A percentile compares a stretch with the other conserved stretches of the same genome.
Conservation (phyloP, 1,140 invertebrate species). For the Papilio helenus region DNA sequence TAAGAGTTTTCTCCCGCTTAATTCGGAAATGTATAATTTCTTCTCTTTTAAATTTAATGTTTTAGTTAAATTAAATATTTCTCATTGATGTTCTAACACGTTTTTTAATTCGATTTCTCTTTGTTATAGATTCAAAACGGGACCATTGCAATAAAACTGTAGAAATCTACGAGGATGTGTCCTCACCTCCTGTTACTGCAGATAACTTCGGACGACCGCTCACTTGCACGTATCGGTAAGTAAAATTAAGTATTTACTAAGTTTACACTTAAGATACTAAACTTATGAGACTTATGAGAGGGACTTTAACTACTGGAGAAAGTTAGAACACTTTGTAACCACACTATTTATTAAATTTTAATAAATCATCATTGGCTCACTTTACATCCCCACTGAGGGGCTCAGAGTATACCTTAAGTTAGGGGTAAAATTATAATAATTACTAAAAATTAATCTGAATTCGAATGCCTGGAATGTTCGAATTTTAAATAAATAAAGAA, state of each 20-base stretch:
- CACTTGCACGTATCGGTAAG: constrained; percentile 91
- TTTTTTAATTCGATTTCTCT: constrained; percentile 48
- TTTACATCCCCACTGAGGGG: no score
- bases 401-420: no score
- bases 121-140: constrained; percentile 84
- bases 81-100: no score
- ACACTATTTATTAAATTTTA: no score
- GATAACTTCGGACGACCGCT: constrained; percentile 91
- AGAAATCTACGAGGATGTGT: constrained; percentile 95
- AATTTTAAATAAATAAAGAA: not conserved
- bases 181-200: constrained; percentile 91
- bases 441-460: no score
- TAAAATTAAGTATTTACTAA: not conserved
- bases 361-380: no score
- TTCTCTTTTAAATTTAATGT: not conserved
- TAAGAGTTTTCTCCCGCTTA: constrained; percentile 53
- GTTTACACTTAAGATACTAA: not conserved
- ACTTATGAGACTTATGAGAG: no score
- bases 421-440: no score
- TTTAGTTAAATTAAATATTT: not conserved
- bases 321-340: no score
- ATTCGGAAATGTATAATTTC: constrained; percentile 36
- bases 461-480: no score
- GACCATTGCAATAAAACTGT: constrained; percentile 96
- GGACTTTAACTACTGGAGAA: no score